A percentile compares a stretch with the other conserved stretches of the same genome.
Conservation (phyloP, 2,113 vertebrate genomes). For the Arenaria interpres region DNA sequence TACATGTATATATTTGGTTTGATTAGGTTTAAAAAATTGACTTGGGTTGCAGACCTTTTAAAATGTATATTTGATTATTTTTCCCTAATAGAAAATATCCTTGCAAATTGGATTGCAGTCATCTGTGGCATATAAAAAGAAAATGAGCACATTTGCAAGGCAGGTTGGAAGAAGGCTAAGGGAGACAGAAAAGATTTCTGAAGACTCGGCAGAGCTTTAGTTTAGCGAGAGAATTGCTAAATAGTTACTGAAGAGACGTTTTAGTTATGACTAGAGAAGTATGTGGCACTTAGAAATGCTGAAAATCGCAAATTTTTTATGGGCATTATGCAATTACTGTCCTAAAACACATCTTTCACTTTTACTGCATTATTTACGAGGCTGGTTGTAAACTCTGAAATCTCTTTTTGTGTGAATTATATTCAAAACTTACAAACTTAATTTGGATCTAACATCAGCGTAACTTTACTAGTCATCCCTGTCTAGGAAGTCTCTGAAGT, state of each 20-base stretch:
- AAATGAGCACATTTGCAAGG: neutral
- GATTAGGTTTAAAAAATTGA: neutral
- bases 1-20: neutral
- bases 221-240: neutral
- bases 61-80: neutral
- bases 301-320: neutral
- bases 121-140: neutral
- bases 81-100: neutral
- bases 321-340: neutral
- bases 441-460: neutral
- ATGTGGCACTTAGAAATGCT: neutral
- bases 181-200: neutral
- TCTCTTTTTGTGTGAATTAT: neutral
- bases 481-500: neutral
- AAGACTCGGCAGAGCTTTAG: neutral
- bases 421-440: neutral
- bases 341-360: neutral
- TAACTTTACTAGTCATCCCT: neutral
- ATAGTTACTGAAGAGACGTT: neutral
- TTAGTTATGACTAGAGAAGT: neutral
- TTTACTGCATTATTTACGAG: constrained; percentile 31
- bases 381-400: neutral
- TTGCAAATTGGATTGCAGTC: neutral
- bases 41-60: neutral
- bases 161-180: neutral